Evolutionary conservation across 1,140 invertebrate species (phyloP), one percentile per base, ranked within the genome.

Genomic region (Lithobius niger): DNA sequence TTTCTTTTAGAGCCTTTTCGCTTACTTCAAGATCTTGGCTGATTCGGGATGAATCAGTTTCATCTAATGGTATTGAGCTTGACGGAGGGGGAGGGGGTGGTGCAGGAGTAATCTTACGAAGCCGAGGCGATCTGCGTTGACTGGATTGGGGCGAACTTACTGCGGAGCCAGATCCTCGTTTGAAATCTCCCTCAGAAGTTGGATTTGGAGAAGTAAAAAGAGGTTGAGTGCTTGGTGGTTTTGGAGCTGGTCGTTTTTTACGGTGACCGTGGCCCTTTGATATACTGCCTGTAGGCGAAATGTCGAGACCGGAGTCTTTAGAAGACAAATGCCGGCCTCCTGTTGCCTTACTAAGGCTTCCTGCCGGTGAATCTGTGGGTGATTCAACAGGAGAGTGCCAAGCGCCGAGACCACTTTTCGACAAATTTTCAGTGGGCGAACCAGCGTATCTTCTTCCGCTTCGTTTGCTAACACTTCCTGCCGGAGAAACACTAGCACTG

Each of bases 1-100:
- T 27, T n/a, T 60, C 57, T 43, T 60, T 60, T 22, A 52, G 26
- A n/a, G 52, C 50, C 47, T 60, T 60, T 18, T 59, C 57, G 2
- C 21, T 48, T 10, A 47, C 15, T 2, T 13, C 44, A 6, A 26
- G n/a, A 44, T 55, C 52, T 19, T 10, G 22, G 22, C 13, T 47
- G n/a, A n/a, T n/a, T n/a, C n/a, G n/a, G n/a, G n/a, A n/a, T n/a
- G n/a, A n/a, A n/a, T n/a, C n/a, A n/a, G n/a, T n/a, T n/a, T n/a
- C n/a, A n/a, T n/a, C n/a, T n/a, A n/a, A n/a, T n/a, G n/a, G n/a
- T n/a, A n/a, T n/a, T n/a, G n/a, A n/a, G n/a, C n/a, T n/a, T n/a
- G 19, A 4, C 3, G 48, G 10, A 50, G 21, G 10, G 3, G 48
- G 48, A 25, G 48, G 48, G 10, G 48, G 48, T 27, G 48, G 47